Evolutionary conservation across 2,888 invertebrate species (phyloP), one percentile per base, ranked within the genome.

Genomic region (Dorcus hopei): DNA sequence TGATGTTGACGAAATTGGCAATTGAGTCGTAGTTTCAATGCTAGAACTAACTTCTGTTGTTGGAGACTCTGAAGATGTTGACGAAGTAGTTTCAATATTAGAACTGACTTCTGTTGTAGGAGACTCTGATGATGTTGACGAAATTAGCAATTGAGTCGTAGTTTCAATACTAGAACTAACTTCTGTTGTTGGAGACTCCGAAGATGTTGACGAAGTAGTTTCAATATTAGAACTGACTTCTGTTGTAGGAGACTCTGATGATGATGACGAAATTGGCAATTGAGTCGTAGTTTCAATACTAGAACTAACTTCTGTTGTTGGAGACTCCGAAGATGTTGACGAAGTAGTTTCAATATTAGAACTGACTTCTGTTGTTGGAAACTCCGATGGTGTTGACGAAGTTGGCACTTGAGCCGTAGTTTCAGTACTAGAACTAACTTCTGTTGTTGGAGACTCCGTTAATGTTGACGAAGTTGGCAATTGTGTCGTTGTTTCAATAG

Each of bases 311-410:
- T 51, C 43, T n/a, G 33, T 16, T 19, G 54, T 54, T 49, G 47
- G 26, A 40, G 51, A 42, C 8, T 83, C 82, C 58, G 49, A 39
- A 63, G 54, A 38, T 6, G 57, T 19, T 39, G 51, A 23, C 26
- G 40, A 58, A 33, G 64, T 60, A 19, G 26, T 33, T 33, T 33
- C 26, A 33, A 33, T 6, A 33, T 1, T 33, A 33, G 26, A 7
- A 33, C 7, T 6, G 3, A 33, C 3, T 33, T 69, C 89, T 89
- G 43, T 84, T 82, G 70, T 33, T 33, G 26, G 7, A 7, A 6
- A 33, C 3, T 33, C 26, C 26, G 26, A 33, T 33, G 26, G 3
- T 4, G 26, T 33, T 33, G 26, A 33, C 26, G 26, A 33, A 6
- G 26, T 33, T 33, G 7, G 3, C 26, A 33, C 26, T 38, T 54